These are phyloP conservation scores for Caranx melampygus DNA, from an alignment of 2,113 vertebrate species.

Conservation along the genomic window DNA sequence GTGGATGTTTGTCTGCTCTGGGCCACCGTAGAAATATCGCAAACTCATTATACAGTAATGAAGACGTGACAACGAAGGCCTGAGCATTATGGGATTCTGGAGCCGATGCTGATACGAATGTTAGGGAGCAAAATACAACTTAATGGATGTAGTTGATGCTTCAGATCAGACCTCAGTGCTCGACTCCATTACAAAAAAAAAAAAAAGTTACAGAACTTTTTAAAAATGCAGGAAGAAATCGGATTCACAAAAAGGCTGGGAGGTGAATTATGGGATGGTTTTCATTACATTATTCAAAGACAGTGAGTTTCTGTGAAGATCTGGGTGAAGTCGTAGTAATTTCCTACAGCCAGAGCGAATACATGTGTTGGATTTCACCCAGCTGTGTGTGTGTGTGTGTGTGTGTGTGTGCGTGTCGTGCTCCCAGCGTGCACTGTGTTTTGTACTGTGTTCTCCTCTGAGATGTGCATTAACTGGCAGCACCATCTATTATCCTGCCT, in stretches of 20 bases:
- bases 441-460: slow-evolving; percentile 23
- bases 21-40: too few species aligned
- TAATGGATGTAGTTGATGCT: too few species aligned
- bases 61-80: too few species aligned
- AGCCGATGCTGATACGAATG: too few species aligned
- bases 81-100: too few species aligned
- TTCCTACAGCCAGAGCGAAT: neutral
- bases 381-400: slow-evolving; percentile 9
- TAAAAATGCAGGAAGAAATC: neutral
- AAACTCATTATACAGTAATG: too few species aligned
- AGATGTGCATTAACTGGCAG: slow-evolving; percentile 17
- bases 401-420: slow-evolving; percentile 17
- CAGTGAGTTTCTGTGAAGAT: neutral
- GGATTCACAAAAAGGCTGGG: neutral
- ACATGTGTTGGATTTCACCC: slow-evolving; percentile 8
- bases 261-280: neutral
- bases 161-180: too few species aligned
- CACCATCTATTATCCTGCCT: slow-evolving; percentile 24
- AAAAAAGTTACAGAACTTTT: neutral
- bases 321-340: neutral
- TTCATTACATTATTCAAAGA: neutral
- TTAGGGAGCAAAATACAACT: too few species aligned
- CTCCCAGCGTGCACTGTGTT: slow-evolving; percentile 13
- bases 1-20: too few species aligned
- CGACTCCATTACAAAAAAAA: neutral